Base-by-base conservation (phyloP, 2,113 vertebrate genomes). In the Salminus brasiliensis region DNA sequence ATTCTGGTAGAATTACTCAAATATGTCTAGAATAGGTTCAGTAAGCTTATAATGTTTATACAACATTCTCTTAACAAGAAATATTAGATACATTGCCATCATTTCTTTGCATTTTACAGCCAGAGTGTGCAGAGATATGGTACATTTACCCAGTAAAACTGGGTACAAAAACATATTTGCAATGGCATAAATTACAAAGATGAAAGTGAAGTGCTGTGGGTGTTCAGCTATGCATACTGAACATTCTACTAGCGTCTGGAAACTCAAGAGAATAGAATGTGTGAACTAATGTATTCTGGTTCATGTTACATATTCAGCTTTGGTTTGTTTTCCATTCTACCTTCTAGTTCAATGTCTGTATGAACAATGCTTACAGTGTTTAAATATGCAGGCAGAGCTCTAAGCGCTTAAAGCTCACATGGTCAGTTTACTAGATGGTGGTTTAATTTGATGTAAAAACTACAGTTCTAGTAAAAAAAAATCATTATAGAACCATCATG, bases 191-290 rank as follows among this genome's bases (percentile, higher is more conserved):
- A 75, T 36, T 4, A 1, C 21, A 8, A 43, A 30, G 39, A 77
- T n/a, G 11, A 57, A 55, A 57, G 41, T n/a, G n/a, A 36, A n/a
- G 47, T 52, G 27, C 6, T 41, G 45, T 15, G 45, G 23, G 45
- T 74, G 41, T 76, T 29, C 9, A 41, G 16, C 13, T 67, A 53
- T 21, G 47, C 30, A 76, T n/a, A 53, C 55, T 49, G 7, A 57
- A 67, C 43, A 18, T 29, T 68, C 34, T 57, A 57, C 49, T 5
- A n/a, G 5, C 1, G 47, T 21, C 63, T 45, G 27, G 30, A 77
- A 77, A 32, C 49, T 57, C 16, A 30, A 6, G 49, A 57, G 74
- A 77, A 55, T 66, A 39, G 30, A 27, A 29, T 41, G 63, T 68
- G 5, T 55, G 29, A 47, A 34, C 16, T 52, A 45, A 43, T 49